Base-by-base conservation (phyloP, 2,797 vertebrate species). In the Microtus obscurus region DNA sequence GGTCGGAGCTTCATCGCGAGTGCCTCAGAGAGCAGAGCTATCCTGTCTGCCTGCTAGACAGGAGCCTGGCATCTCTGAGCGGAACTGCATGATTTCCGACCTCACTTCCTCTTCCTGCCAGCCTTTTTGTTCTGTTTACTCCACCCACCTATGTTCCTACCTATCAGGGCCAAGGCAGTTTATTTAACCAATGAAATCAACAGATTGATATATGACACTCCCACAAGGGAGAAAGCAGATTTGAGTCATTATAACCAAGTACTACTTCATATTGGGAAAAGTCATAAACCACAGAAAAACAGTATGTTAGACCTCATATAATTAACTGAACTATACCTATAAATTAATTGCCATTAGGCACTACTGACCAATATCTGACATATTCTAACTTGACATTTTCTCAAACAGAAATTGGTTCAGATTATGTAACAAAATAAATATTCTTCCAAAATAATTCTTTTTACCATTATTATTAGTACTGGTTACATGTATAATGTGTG, bases 381-480 rank as follows among this genome's bases (percentile, higher is more conserved):
- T 71, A 56, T 56, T 93, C 59, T 53, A 88, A 63, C 65, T 45
- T 48, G 85, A 89, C 11, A 37, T 92, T 92, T 95, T 90, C 37
- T 53, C 51, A 90, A 92, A 59, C n/a, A 78, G 86, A 96, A 56
- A 65, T 45, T 65, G 51, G n/a, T 92, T 87, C 43, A 65, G 48
- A 67, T 92, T 74, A 89, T 53, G 4, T 27, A 88, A 78, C 48
- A 23, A 87, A 95, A 77, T 29, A 29, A 93, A 10, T 71, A 59
- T 61, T 83, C n/a, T 94, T 90, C 51, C 34, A 78, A 93, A 96
- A 86, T 48, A 96, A 95, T 90, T 95, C n/a, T 61, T 91, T 89
- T 65, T n/a, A n/a, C 73, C 45, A 0, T 89, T 89, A 2, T 25
- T 89, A 27, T 76, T 34, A 61, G 7, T 34, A 37, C 31, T 87